Percentiles rank a stretch among this genome's conserved stretches.
These are phyloP conservation scores for Hirtodrosophila cameraria DNA, from an alignment of 2,888 invertebrate species.

Conservation along the genomic window DNA sequence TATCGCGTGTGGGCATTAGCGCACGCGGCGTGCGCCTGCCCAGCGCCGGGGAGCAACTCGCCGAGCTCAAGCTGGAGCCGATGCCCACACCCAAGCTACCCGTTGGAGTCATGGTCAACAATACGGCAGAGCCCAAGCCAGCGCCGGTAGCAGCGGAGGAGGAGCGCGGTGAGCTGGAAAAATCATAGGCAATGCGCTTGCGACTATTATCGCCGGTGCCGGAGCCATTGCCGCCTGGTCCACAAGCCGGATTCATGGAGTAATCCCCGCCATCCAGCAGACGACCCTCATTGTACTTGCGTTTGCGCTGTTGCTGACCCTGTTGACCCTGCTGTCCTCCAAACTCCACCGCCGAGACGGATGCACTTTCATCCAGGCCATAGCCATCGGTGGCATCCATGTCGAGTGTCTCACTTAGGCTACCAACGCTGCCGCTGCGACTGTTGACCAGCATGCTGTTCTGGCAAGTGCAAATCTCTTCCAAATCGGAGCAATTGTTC, in stretches of 20 bases:
- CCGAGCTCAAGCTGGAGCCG: too few species aligned
- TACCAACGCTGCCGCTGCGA: constrained; percentile 79
- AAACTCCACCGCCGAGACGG: constrained; percentile 27
- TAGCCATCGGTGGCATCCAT: constrained; percentile 66
- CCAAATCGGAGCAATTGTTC: constrained; percentile 81
- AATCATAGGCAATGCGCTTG: constrained; percentile 84
- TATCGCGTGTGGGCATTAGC: constrained; percentile 90
- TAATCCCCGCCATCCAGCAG: constrained; percentile 74
- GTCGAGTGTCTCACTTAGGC: constrained; percentile 76
- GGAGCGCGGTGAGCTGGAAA: constrained; percentile 80
- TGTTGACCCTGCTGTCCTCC: constrained; percentile 45
- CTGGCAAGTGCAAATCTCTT: constrained; percentile 84
- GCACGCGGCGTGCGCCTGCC: constrained; percentile 84
- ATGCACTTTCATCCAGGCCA: constrained; percentile 45
- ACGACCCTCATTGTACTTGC: constrained; percentile 83
- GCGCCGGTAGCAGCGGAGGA: constrained; percentile 39
- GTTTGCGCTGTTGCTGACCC: constrained; percentile 81
- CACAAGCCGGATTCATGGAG: constrained; percentile 51
- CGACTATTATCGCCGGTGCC: constrained; percentile 73
- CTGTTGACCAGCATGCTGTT: constrained; percentile 69
- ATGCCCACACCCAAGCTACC: constrained; percentile 28
- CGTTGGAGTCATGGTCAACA: constrained; percentile 49
- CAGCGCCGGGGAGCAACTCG: constrained; percentile 58
- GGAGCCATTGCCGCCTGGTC: constrained; percentile 14
- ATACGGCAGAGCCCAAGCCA: constrained; percentile 34